A percentile compares a stretch with the other conserved stretches of the same genome.
These are phyloP conservation scores for Hyles euphorbiae DNA, from an alignment of 1,140 invertebrate species.

Conservation along the genomic window DNA sequence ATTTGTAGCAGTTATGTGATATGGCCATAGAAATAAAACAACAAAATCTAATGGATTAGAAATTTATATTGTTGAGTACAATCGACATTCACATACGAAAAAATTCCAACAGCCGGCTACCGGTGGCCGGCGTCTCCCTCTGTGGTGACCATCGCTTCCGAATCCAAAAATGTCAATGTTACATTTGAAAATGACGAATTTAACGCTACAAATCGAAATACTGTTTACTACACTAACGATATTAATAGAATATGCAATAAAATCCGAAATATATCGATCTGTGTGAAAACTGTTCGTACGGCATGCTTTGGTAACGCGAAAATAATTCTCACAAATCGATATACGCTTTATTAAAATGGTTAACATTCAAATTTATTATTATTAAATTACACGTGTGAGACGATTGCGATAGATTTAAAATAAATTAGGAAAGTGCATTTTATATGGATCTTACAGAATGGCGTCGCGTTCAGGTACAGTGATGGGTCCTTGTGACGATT, in stretches of 20 bases:
- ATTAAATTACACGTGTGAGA: constrained; percentile 47
- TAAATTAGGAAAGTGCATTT: constrained; percentile 51
- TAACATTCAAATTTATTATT: constrained; percentile 48
- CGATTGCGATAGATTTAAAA: constrained; percentile 41
- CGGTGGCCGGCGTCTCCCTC: background rate
- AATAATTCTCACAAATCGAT: background rate
- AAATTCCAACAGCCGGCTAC: constrained; percentile 31
- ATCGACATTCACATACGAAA: constrained; percentile 60
- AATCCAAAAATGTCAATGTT: constrained; percentile 44
- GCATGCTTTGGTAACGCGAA: constrained; percentile 14
- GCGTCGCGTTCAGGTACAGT: constrained; percentile 3
- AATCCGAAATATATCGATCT: constrained; percentile 45
- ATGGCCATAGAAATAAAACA: constrained; percentile 44
- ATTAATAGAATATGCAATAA: constrained; percentile 61
- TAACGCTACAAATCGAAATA: constrained; percentile 67
- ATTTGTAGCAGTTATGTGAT: no score
- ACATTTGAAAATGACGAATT: constrained; percentile 65
- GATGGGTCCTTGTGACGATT: no score
- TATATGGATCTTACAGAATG: constrained; percentile 20
- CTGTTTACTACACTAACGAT: constrained; percentile 57
- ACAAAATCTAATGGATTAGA: constrained; percentile 68
- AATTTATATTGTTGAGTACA: constrained; percentile 73
- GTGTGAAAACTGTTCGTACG: constrained; percentile 30
- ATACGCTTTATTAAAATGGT: constrained; percentile 18
- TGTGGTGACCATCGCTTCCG: constrained; percentile 1